Percentiles rank a stretch among this genome's conserved stretches.
phyloP scores from a whole-genome alignment of 2,888 invertebrate genomes.

The Pyralis farinalis region DNA sequence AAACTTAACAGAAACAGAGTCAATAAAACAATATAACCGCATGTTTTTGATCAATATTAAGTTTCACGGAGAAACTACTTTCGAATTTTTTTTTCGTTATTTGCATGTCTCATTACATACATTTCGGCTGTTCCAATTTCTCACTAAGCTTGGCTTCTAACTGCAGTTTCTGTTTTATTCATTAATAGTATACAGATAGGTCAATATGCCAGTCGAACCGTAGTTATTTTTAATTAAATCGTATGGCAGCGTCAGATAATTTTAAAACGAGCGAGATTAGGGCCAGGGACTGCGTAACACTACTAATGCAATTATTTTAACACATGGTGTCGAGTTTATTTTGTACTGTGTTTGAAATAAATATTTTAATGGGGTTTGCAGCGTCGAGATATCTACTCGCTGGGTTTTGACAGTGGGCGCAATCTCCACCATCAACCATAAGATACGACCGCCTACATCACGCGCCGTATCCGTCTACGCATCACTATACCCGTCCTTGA shows the following conservation, averaged over 20 bases:
- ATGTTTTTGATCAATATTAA: constrained; percentile 33
- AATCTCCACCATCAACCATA: constrained; percentile 65
- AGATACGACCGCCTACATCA: constrained; percentile 69
- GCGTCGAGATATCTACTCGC: constrained; percentile 81
- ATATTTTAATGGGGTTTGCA: constrained; percentile 79
- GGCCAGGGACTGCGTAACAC: constrained; percentile 49
- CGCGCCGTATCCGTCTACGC: constrained; percentile 67
- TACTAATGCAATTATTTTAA: constrained; percentile 54
- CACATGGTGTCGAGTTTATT: constrained; percentile 51
- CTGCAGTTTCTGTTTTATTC: constrained; percentile 19
- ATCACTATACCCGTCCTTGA: constrained; percentile 74
- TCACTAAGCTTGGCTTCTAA: constrained; percentile 24
- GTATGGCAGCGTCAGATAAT: constrained; percentile 22
- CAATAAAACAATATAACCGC: constrained; percentile 47
- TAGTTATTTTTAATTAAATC: background rate
- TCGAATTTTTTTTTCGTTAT: background rate
- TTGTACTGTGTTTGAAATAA: constrained; percentile 65
- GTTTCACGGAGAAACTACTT: constrained; percentile 10
- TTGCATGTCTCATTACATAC: constrained; percentile 22
- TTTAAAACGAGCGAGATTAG: constrained; percentile 24
- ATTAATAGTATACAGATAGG: constrained; percentile 10
- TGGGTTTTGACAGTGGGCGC: constrained; percentile 80
- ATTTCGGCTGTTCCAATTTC: constrained; percentile 10
- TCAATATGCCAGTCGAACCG: constrained; percentile 2
- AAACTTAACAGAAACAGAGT: constrained; percentile 7